Conservation (phyloP, 2,797 vertebrate genomes). For the Clarias fuscus region DNA sequence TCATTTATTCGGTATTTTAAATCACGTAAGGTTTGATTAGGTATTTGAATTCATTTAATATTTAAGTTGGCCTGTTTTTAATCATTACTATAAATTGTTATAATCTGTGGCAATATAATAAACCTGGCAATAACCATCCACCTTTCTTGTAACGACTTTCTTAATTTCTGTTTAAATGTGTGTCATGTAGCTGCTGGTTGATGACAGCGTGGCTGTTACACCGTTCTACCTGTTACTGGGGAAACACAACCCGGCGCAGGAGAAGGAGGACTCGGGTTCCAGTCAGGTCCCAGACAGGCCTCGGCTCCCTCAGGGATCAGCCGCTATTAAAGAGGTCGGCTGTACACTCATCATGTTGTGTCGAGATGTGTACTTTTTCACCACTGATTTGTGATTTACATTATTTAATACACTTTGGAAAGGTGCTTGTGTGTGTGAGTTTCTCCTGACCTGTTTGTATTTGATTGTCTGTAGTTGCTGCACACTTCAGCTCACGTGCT, state of each 20-base stretch:
- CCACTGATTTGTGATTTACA: rapidly evolving
- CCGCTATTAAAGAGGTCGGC: constrained; percentile 84
- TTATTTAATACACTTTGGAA: neutral
- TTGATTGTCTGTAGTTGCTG: constrained; percentile 76
- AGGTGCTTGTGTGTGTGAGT: rapidly evolving
- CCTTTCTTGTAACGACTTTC: neutral
- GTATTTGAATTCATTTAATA: too few species aligned
- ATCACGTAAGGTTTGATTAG: too few species aligned
- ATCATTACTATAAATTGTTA: too few species aligned
- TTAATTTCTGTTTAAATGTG: neutral
- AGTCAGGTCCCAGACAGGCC: constrained; percentile 50
- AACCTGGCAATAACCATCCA: neutral
- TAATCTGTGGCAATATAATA: neutral
- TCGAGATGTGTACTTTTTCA: neutral
- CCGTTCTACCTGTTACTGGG: constrained; percentile 90
- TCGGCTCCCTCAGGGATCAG: constrained; percentile 72
- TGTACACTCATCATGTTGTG: neutral
- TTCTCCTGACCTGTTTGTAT: neutral
- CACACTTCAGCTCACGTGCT: constrained; percentile 91
- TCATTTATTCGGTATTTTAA: too few species aligned
- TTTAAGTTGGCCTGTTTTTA: too few species aligned
- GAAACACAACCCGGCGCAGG: constrained; percentile 76
- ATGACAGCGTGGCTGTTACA: constrained; percentile 87
- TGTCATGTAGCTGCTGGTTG: constrained; percentile 75
- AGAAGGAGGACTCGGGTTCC: constrained; percentile 45